phyloP scores from a whole-genome alignment of 2,113 vertebrate genomes.

The Pollachius pollachius region DNA sequence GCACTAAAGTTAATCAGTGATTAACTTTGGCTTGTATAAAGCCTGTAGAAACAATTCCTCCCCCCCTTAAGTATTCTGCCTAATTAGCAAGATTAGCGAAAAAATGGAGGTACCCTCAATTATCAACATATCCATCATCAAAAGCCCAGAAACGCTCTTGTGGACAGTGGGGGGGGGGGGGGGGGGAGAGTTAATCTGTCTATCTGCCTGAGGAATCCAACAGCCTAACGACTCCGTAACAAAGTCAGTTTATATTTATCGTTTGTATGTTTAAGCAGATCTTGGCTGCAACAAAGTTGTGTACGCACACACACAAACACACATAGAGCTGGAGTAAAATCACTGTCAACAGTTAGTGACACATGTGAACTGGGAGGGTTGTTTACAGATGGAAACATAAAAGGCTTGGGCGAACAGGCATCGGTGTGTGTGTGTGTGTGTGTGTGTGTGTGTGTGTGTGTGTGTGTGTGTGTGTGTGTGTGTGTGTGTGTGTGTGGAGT shows the following conservation, averaged over 20 bases:
- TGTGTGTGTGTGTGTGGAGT: not conserved
- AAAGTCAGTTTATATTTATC: too few relatives aligned
- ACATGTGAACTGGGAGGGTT: conserved; percentile 27
- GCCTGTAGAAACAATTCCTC: too few relatives aligned
- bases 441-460: conserved; percentile 2
- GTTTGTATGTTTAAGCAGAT: too few relatives aligned
- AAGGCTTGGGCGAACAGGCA: conserved; percentile 9
- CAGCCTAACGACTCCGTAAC: too few relatives aligned
- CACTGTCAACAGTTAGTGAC: conserved; percentile 29
- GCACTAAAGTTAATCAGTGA: too few relatives aligned
- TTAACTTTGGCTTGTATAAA: too few relatives aligned
- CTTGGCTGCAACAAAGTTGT: not conserved
- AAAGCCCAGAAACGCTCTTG: not conserved
- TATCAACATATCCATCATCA: not conserved
- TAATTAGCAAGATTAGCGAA: not conserved
- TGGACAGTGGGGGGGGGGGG: not conserved
- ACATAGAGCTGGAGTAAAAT: not conserved
- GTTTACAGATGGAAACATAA: conserved; percentile 41
- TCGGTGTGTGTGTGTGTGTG: too few relatives aligned
- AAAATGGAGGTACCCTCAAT: not conserved
- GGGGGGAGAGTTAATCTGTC: too few relatives aligned
- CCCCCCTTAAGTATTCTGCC: not conserved
- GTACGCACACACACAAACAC: not conserved
- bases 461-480: too few relatives aligned
- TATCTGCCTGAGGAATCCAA: too few relatives aligned